A percentile compares a stretch with the other conserved stretches of the same genome.
These are phyloP conservation scores for Chaitophorus viminalis DNA, from an alignment of 2,888 invertebrate genomes.

Conservation along the genomic window DNA sequence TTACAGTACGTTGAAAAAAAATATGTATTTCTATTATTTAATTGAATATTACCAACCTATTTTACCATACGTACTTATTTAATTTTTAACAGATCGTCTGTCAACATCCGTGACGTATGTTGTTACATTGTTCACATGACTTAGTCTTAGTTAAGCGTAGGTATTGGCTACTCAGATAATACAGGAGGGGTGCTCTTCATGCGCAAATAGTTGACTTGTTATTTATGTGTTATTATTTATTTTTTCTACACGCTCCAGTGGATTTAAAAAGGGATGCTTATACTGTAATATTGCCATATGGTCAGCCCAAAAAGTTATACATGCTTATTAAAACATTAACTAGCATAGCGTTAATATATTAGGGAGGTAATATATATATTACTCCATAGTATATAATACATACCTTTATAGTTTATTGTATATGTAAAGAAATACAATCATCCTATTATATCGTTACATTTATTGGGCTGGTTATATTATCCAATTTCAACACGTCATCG, in stretches of 20 bases:
- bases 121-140: conserved; percentile 32
- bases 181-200: not conserved
- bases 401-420: not conserved
- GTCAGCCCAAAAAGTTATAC: conserved; percentile 17
- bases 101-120: not conserved
- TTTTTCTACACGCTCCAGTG: conserved; percentile 41
- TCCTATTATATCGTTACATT: conserved; percentile 29
- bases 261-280: conserved; percentile 25
- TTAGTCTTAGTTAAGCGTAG: not conserved
- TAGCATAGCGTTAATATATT: conserved; percentile 29
- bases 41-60: not conserved
- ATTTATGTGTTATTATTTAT: conserved; percentile 51
- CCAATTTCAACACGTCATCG: conserved; percentile 60
- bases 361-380: too few relatives aligned
- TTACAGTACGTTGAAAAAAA: not conserved
- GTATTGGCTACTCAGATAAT: not conserved
- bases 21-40: not conserved
- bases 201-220: conserved; percentile 56
- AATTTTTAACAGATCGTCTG: conserved; percentile 44
- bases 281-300: conserved; percentile 47
- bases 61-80: conserved; percentile 3
- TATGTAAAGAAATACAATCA: conserved; percentile 8
- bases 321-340: conserved; percentile 49
- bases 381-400: too few relatives aligned
- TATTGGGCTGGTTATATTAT: conserved; percentile 48